phyloP scores from a whole-genome alignment of 2,888 invertebrate genomes.

The Orchesella flavescens region DNA sequence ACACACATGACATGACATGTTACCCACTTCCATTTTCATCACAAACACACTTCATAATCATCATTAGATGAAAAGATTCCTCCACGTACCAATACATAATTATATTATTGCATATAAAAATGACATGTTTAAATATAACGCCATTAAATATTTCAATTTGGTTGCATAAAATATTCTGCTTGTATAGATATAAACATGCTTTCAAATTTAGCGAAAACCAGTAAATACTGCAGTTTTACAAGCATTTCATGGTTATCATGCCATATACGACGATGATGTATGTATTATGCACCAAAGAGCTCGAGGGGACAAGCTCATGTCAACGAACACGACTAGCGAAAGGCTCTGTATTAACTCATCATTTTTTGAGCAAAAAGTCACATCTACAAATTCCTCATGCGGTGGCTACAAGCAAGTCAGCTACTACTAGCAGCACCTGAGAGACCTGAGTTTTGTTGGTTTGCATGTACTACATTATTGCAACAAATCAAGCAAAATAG shows the following conservation, averaged over 20 bases:
- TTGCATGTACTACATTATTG: neutral
- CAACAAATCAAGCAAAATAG: slow-evolving; percentile 8
- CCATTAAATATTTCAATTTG: neutral
- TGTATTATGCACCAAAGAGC: slow-evolving; percentile 24
- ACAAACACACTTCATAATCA: slow-evolving; percentile 3
- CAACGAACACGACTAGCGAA: slow-evolving; percentile 52
- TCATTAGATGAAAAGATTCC: slow-evolving; percentile 18
- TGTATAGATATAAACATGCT: slow-evolving; percentile 57
- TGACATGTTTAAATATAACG: too few species aligned
- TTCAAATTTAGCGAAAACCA: slow-evolving; percentile 8
- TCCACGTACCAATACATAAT: slow-evolving; percentile 17
- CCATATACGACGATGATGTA: neutral
- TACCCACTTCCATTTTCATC: neutral
- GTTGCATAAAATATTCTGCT: slow-evolving; percentile 1
- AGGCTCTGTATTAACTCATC: slow-evolving; percentile 51
- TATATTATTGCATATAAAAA: neutral
- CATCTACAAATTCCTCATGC: neutral
- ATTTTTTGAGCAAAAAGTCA: slow-evolving; percentile 4
- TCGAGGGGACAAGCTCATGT: slow-evolving; percentile 55
- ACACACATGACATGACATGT: neutral
- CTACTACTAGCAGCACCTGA: too few species aligned
- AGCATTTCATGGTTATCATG: neutral
- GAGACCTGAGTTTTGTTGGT: neutral
- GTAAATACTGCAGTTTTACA: neutral
- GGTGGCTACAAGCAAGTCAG: neutral